A percentile compares a stretch with the other conserved stretches of the same genome.
phyloP scores from a whole-genome alignment of 1,140 invertebrate species.

The Macrobrachium rosenbergii region DNA sequence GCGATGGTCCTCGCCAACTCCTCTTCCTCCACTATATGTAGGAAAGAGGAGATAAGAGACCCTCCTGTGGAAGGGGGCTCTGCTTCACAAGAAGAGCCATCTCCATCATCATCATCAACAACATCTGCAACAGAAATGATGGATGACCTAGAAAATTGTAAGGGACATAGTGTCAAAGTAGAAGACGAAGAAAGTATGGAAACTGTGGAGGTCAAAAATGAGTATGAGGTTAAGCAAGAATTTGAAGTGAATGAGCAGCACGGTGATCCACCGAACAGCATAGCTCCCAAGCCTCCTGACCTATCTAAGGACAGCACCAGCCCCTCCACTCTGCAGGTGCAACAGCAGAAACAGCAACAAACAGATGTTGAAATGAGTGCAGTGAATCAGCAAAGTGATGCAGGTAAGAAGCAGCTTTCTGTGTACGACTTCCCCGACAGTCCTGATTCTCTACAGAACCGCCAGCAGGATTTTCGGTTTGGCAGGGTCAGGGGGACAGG shows the following conservation, averaged over 20 bases:
- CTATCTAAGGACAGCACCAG: not conserved
- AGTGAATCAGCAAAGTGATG: constrained; percentile 33
- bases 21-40: not conserved
- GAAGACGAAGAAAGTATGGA: constrained; percentile 48
- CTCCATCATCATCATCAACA: too few species aligned
- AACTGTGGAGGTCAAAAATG: constrained; percentile 30
- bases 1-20: constrained; percentile 43
- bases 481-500: constrained; percentile 66
- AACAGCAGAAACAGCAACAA: not conserved
- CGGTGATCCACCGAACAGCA: constrained; percentile 31
- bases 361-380: not conserved
- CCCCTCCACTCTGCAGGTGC: not conserved
- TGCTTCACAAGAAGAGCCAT: not conserved
- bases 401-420: constrained; percentile 46
- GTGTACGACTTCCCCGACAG: constrained; percentile 63
- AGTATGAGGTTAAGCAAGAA: constrained; percentile 31
- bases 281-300: constrained; percentile 55
- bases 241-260: constrained; percentile 37
- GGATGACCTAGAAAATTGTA: too few species aligned
- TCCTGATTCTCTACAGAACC: constrained; percentile 50
- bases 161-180: constrained; percentile 24
- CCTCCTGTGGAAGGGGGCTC: not conserved
- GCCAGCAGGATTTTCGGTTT: constrained; percentile 65
- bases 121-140: too few species aligned
- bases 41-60: not conserved